These are phyloP conservation scores for Biston stratarius DNA, from an alignment of 2,888 invertebrate species.

Conservation along the genomic window DNA sequence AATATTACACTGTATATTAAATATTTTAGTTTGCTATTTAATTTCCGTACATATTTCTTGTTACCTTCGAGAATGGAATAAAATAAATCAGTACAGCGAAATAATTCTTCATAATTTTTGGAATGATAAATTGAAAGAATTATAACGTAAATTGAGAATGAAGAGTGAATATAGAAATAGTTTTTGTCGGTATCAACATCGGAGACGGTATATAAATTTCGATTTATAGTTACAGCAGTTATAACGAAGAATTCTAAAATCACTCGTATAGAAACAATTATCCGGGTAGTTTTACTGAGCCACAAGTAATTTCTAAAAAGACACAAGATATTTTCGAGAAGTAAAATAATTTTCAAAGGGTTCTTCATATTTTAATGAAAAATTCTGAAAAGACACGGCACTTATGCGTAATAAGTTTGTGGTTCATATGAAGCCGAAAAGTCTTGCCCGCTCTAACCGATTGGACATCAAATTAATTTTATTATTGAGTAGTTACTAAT, in stretches of 20 bases:
- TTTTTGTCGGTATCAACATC: background rate
- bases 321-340: background rate
- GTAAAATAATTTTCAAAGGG: background rate
- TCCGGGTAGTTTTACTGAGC: background rate
- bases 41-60: background rate
- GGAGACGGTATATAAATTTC: background rate
- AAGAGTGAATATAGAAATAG: background rate
- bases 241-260: background rate
- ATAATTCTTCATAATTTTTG: slow-evolving; percentile 4
- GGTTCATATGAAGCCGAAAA: too few species aligned
- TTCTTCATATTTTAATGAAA: background rate
- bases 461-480: background rate
- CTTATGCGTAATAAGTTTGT: too few species aligned
- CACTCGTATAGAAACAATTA: background rate
- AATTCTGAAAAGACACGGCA: too few species aligned
- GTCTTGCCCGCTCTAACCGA: too few species aligned
- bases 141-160: slow-evolving; percentile 1
- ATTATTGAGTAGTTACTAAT: background rate
- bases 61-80: background rate
- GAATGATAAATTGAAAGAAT: slow-evolving; percentile 3
- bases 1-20: background rate
- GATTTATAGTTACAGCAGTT: background rate
- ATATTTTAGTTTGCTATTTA: background rate
- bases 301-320: background rate
- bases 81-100: background rate